Evolutionary conservation across 2,113 vertebrate genomes (phyloP).

Genomic region (Maccullochella peelii): DNA sequence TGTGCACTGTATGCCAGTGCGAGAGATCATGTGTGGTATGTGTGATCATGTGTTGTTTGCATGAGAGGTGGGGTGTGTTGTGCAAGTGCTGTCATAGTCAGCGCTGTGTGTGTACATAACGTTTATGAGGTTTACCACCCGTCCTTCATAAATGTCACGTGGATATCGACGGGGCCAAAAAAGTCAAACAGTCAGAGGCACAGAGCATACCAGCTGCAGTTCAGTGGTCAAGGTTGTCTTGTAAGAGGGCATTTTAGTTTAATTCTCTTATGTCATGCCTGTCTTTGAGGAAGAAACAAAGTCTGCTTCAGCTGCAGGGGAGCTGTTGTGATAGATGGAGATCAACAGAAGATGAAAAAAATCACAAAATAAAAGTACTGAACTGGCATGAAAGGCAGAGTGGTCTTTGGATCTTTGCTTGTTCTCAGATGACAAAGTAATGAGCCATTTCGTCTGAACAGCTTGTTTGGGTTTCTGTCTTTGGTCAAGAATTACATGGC

Average conservation of each 20-base stretch:
- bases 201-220: slow-evolving; percentile 3
- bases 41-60: slow-evolving; percentile 42
- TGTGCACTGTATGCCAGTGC: not conserved
- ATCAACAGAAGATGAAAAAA: not conserved
- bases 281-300: slow-evolving; percentile 6
- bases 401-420: slow-evolving; percentile 8
- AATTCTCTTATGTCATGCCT: not conserved
- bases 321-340: slow-evolving; percentile 12
- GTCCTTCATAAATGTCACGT: slow-evolving; percentile 46
- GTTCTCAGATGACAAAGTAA: slow-evolving; percentile 23
- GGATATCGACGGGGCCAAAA: not conserved
- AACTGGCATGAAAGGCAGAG: slow-evolving; percentile 8
- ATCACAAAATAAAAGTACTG: not conserved
- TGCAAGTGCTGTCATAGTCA: slow-evolving; percentile 6
- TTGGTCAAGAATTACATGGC: slow-evolving; percentile 9
- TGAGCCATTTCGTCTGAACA: slow-evolving; percentile 31
- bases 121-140: slow-evolving; percentile 20
- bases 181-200: slow-evolving; percentile 30
- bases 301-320: slow-evolving; percentile 10
- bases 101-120: slow-evolving; percentile 52
- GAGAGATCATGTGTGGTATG: slow-evolving; percentile 24
- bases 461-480: slow-evolving; percentile 19
- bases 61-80: slow-evolving; percentile 8
- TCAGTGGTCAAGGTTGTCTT: slow-evolving; percentile 24
- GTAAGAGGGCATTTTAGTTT: slow-evolving; percentile 1